These are phyloP conservation scores for Eunapius fragilis DNA, from an alignment of 37 sponge, comb jelly and placozoan genomes.

Conservation along the genomic window DNA sequence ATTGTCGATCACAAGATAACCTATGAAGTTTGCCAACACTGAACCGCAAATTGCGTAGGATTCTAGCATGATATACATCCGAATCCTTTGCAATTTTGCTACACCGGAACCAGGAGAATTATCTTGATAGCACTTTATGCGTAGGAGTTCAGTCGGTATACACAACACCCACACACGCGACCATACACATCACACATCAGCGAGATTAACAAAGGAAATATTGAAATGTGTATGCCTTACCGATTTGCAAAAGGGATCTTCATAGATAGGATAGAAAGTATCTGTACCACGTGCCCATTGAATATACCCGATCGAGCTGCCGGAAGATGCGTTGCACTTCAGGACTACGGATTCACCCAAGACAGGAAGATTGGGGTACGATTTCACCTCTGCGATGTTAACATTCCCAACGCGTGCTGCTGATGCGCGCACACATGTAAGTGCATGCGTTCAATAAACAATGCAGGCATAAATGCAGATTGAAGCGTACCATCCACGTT, in stretches of 20 bases:
- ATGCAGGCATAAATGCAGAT: neutral
- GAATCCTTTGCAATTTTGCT: neutral
- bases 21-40: neutral
- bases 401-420: neutral
- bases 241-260: neutral
- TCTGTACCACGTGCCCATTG: neutral
- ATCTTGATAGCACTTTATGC: neutral
- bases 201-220: neutral
- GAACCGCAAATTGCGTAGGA: neutral
- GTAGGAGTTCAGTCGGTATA: neutral
- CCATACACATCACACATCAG: neutral
- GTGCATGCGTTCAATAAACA: too few species aligned
- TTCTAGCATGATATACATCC: neutral
- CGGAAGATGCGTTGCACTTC: neutral
- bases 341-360: neutral
- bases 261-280: neutral
- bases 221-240: neutral
- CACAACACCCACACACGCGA: neutral
- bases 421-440: too few species aligned
- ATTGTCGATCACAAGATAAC: slow-evolving; percentile 50
- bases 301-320: neutral
- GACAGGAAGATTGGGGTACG: neutral
- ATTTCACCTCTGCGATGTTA: neutral
- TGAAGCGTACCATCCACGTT: neutral
- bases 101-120: neutral